phyloP scores from a whole-genome alignment of 2,113 vertebrate genomes.

The Leucopternis melanops region DNA sequence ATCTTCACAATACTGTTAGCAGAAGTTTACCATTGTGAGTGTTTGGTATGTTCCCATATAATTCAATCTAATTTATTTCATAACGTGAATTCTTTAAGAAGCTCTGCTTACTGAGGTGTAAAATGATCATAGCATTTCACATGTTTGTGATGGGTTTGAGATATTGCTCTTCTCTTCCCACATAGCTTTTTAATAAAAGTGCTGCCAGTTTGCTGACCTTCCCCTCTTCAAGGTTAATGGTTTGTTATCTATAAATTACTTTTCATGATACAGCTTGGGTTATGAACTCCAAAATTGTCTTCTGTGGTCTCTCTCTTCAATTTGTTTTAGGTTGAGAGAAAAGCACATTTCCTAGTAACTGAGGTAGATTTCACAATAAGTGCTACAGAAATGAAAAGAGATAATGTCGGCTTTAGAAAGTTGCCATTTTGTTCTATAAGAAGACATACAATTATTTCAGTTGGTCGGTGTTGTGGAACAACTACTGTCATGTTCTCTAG shows the following conservation, averaged over 20 bases:
- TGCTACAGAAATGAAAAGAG: not conserved
- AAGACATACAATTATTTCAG: not conserved
- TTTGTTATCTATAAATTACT: constrained; percentile 31
- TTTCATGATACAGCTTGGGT: not conserved
- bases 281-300: not conserved
- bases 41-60: not conserved
- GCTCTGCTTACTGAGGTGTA: not conserved
- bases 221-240: constrained; percentile 29
- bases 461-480: not conserved
- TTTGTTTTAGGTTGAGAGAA: constrained; percentile 3
- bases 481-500: not conserved
- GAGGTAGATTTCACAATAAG: not conserved
- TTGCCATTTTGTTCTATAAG: not conserved
- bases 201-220: not conserved
- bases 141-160: not conserved
- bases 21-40: not conserved
- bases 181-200: constrained; percentile 21
- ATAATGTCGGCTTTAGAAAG: not conserved
- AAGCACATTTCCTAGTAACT: not conserved
- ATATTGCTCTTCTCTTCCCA: not conserved
- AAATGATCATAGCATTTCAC: not conserved
- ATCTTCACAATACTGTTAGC: not conserved
- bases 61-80: not conserved
- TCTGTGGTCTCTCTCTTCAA: not conserved
- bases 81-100: not conserved